phyloP scores from a whole-genome alignment of 2,797 vertebrate species.

The Hipposideros larvatus region DNA sequence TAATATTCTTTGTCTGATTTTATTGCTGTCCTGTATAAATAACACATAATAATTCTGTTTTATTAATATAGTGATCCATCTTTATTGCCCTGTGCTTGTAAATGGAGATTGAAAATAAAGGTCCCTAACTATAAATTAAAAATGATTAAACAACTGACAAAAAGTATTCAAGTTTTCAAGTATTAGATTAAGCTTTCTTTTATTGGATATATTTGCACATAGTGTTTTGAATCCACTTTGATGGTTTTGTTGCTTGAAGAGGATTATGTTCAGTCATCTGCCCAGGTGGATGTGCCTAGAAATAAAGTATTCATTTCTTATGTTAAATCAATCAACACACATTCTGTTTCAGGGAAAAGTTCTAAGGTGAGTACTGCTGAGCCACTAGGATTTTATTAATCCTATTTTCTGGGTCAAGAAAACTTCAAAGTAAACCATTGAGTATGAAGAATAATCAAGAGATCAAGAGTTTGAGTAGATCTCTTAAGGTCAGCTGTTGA shows the following conservation, averaged over 20 bases:
- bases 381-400: not conserved
- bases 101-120: conserved; percentile 80
- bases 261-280: not conserved
- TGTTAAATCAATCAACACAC: not conserved
- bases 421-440: not conserved
- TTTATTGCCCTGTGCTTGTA: conserved; percentile 78
- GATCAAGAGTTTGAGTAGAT: not conserved
- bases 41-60: conserved; percentile 82
- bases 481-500: not conserved
- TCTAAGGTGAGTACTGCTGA: not conserved
- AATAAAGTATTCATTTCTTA: conserved; percentile 4
- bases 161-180: conserved; percentile 65
- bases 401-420: conserved; percentile 10
- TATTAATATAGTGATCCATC: conserved; percentile 81
- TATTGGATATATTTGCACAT: not conserved
- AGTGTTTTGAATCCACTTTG: not conserved
- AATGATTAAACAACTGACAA: conserved; percentile 65
- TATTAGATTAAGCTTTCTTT: conserved; percentile 57
- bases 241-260: conserved; percentile 5
- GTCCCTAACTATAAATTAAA: conserved; percentile 66
- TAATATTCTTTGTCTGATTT: conserved; percentile 80
- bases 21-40: conserved; percentile 79
- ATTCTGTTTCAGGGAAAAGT: not conserved
- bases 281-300: not conserved
- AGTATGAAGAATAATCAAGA: not conserved